phyloP scores from a whole-genome alignment of 2,888 invertebrate species.

The Troides helena region DNA sequence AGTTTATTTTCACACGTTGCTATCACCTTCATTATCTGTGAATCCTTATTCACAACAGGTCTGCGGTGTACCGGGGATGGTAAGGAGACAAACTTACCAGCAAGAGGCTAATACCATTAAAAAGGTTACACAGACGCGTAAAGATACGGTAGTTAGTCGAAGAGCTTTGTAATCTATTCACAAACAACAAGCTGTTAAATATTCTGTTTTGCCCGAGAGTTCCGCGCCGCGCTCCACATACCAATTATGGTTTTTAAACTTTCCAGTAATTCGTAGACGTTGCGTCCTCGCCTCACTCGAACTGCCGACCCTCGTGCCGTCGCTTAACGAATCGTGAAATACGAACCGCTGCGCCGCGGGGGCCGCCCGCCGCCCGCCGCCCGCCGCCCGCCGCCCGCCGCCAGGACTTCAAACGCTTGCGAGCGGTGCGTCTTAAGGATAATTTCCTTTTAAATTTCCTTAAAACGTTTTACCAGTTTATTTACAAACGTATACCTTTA shows the following conservation, averaged over 20 bases:
- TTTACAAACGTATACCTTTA: not conserved
- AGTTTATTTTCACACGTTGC: too few species aligned
- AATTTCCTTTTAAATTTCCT: conserved; percentile 13
- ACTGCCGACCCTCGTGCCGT: conserved; percentile 8
- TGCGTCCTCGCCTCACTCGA: not conserved
- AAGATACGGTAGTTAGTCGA: too few species aligned
- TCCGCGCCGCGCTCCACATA: too few species aligned
- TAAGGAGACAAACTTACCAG: too few species aligned
- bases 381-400: not conserved
- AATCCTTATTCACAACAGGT: too few species aligned
- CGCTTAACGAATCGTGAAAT: conserved; percentile 28
- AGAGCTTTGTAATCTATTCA: too few species aligned
- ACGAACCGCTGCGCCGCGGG: conserved; percentile 14
- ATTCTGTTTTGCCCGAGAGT: too few species aligned
- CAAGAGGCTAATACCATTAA: too few species aligned
- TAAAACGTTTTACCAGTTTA: conserved; percentile 10
- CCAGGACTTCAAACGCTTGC: conserved; percentile 12
- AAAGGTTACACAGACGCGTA: too few species aligned
- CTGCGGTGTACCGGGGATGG: too few species aligned
- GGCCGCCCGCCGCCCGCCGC: not conserved
- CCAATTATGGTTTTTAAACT: not conserved
- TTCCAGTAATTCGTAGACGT: not conserved
- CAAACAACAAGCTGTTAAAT: too few species aligned
- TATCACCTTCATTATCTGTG: too few species aligned
- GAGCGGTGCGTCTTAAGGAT: conserved; percentile 4